Conservation (phyloP, 2,888 invertebrate genomes). For the Pseudococcus longispinus region DNA sequence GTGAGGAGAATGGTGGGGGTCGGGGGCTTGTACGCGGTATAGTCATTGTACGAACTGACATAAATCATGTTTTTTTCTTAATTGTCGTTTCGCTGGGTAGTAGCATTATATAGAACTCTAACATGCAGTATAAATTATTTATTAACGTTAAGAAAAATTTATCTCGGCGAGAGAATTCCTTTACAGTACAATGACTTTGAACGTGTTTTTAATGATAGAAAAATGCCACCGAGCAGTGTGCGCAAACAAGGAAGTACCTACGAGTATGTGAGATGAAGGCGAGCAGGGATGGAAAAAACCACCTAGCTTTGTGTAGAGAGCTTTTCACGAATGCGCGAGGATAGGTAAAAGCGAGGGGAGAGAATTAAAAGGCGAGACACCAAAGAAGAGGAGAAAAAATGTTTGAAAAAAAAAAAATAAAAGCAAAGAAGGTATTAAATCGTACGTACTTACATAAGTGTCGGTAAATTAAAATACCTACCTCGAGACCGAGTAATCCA, state of each 20-base stretch:
- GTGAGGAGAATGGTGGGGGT: background rate
- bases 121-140: constrained; percentile 42
- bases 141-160: constrained; percentile 45
- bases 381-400: constrained; percentile 1
- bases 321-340: background rate
- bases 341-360: background rate
- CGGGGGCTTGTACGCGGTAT: background rate
- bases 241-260: constrained; percentile 1
- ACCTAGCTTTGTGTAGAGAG: background rate
- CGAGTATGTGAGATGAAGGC: background rate
- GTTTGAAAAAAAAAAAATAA: background rate
- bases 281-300: background rate
- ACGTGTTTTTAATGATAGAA: constrained; percentile 34
- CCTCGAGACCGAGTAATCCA: constrained; percentile 15
- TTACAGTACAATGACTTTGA: constrained; percentile 36
- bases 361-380: background rate
- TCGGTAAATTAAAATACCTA: constrained; percentile 23
- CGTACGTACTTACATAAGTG: background rate
- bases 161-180: constrained; percentile 25
- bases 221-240: background rate
- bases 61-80: constrained; percentile 44
- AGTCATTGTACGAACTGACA: constrained; percentile 15
- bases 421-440: background rate
- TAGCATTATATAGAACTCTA: background rate
- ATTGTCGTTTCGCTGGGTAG: constrained; percentile 8